Conservation (phyloP, 2,888 invertebrate genomes). For the Polietes domitor region DNA sequence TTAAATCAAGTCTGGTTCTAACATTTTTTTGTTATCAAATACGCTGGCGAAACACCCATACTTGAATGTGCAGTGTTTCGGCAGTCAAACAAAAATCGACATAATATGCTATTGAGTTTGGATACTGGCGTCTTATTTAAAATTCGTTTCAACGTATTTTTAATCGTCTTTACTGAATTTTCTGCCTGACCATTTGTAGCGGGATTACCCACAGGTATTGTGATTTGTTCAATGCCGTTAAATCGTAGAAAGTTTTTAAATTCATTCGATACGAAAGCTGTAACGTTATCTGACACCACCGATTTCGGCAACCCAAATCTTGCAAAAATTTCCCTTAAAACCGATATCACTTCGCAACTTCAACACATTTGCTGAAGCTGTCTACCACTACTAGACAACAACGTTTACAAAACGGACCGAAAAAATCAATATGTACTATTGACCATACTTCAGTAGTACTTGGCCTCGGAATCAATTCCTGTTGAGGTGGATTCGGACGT, state of each 20-base stretch:
- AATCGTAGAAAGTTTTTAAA: slow-evolving; percentile 50
- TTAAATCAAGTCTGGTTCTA: not conserved
- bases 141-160: slow-evolving; percentile 60
- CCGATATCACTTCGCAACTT: too few relatives aligned
- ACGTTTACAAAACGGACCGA: slow-evolving; percentile 28
- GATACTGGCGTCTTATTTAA: slow-evolving; percentile 42
- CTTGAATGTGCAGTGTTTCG: slow-evolving; percentile 49
- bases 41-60: slow-evolving; percentile 54
- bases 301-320: too few relatives aligned
- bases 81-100: slow-evolving; percentile 64
- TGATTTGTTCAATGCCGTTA: slow-evolving; percentile 62
- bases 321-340: not conserved
- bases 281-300: too few relatives aligned
- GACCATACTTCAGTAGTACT: too few relatives aligned
- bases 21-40: slow-evolving; percentile 37
- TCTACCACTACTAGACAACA: too few relatives aligned
- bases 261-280: too few relatives aligned
- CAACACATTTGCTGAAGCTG: too few relatives aligned
- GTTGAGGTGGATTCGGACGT: too few relatives aligned
- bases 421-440: too few relatives aligned
- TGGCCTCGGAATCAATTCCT: too few relatives aligned
- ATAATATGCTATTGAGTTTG: slow-evolving; percentile 53
- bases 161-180: slow-evolving; percentile 60
- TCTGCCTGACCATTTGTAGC: slow-evolving; percentile 59
- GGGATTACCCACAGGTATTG: slow-evolving; percentile 59